Evolutionary conservation across 2,888 invertebrate species (phyloP).

Genomic region (Mactromeris polynyma): DNA sequence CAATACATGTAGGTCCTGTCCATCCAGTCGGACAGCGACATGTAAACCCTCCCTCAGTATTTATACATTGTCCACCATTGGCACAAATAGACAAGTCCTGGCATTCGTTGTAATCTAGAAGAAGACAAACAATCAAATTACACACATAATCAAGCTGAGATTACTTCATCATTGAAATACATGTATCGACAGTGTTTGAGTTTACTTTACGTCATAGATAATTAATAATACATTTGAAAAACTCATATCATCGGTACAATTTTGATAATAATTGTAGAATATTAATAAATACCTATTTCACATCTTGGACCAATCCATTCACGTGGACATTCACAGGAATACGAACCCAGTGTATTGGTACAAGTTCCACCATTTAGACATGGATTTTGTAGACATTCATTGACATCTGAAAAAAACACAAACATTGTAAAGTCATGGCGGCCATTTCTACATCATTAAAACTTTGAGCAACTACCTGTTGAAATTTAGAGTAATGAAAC

Average conservation of each 20-base stretch:
- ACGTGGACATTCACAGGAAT: slow-evolving; percentile 75
- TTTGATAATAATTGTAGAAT: too few relatives aligned
- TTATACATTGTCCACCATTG: slow-evolving; percentile 68
- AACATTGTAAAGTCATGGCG: too few relatives aligned
- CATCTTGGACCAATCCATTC: slow-evolving; percentile 72
- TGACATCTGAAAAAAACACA: slow-evolving; percentile 49
- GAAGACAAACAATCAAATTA: too few relatives aligned
- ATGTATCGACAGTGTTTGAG: too few relatives aligned
- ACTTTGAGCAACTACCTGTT: too few relatives aligned
- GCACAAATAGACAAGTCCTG: slow-evolving; percentile 54
- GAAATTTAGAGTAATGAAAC: too few relatives aligned
- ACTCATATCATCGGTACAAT: too few relatives aligned
- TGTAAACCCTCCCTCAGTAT: slow-evolving; percentile 62
- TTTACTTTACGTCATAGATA: too few relatives aligned
- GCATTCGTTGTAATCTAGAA: slow-evolving; percentile 66
- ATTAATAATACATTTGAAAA: too few relatives aligned
- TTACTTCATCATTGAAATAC: too few relatives aligned
- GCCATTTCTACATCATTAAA: too few relatives aligned
- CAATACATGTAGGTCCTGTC: slow-evolving; percentile 82
- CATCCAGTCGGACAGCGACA: slow-evolving; percentile 82
- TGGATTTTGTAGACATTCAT: slow-evolving; percentile 76
- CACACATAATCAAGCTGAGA: too few relatives aligned
- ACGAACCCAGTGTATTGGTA: slow-evolving; percentile 89
- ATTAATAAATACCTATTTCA: slow-evolving; percentile 61
- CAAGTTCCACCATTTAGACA: slow-evolving; percentile 90